Conservation (phyloP, 1,140 invertebrate species). For the Paralvinella palmiformis region DNA sequence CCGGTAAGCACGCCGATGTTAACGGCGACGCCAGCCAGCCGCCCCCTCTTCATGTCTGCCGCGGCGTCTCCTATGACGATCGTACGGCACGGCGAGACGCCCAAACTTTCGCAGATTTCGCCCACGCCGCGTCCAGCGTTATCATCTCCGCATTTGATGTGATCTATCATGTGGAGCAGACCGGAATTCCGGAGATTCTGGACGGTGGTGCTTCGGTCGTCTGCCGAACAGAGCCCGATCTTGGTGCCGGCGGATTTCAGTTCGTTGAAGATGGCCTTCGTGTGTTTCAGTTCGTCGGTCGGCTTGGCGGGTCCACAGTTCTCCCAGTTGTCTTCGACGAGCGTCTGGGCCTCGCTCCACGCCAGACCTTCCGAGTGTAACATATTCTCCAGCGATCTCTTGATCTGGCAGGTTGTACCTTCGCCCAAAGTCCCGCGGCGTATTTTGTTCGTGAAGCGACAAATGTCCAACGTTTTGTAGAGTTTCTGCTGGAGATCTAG, state of each 20-base stretch:
- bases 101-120: constrained; percentile 35
- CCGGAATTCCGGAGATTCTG: constrained; percentile 24
- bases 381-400: constrained; percentile 27
- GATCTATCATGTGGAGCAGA: constrained; percentile 24
- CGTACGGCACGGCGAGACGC: constrained; percentile 31
- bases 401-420: constrained; percentile 40
- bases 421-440: constrained; percentile 37
- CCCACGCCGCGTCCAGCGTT: constrained; percentile 19
- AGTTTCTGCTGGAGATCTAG: not conserved
- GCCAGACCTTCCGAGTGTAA: constrained; percentile 30
- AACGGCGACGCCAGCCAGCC: constrained; percentile 32
- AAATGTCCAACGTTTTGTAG: not conserved
- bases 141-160: constrained; percentile 41
- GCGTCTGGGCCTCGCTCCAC: not conserved
- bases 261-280: constrained; percentile 32
- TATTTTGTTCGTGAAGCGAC: not conserved
- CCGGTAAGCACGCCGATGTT: constrained; percentile 43
- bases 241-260: constrained; percentile 34
- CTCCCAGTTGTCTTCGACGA: constrained; percentile 2
- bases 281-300: constrained; percentile 26
- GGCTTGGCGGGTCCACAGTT: not conserved
- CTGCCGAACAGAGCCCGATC: constrained; percentile 42
- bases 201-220: constrained; percentile 36
- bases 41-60: constrained; percentile 40
- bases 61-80: constrained; percentile 42